Evolutionary conservation across 2,797 vertebrate genomes (phyloP), one percentile per base, ranked within the genome.

Genomic region (Acanthornis magna): DNA sequence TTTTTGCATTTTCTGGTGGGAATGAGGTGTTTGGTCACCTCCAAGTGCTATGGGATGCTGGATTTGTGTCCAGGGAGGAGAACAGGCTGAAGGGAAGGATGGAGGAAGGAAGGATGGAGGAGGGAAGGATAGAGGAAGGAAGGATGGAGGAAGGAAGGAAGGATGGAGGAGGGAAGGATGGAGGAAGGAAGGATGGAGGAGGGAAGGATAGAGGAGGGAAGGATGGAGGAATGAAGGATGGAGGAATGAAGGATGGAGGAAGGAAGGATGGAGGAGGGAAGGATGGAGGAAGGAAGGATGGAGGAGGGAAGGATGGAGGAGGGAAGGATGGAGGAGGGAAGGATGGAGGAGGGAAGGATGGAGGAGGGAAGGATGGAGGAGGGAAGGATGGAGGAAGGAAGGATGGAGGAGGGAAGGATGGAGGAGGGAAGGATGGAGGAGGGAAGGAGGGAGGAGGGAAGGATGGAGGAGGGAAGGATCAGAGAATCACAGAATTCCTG

Each of bases 1-100:
- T 50, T 54, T 58, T 47, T 66, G 42, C 32, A 26, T 47, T 34
- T 21, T 38, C 4, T 0, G 11, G 4, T 0, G 3, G 66, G 32
- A 2, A 6, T 4, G 3, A 57, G 7, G 27, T 13, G 3, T 1
- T 10, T 15, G 29, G 27, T 34, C 9, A 21, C 21, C 6, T 68
- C 10, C 3, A 0, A 1, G 32, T 30, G 11, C 32, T 1, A 2
- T 5, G 21, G 18, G 14, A 19, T 11, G 40, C 5, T 26, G 51
- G 20, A 13, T 2, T 36, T n/a, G 27, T 2, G 2, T 29, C 71
- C 4, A 0, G 14, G 17, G 38, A 57, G 48, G 29, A 60, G 22
- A 42, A 58, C 26, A 67, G 19, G 15, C 16, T 18, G 66, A 45
- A 38, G 34, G 21, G 42, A 25, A 58, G 11, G 53, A 36, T 36